Conservation (phyloP, 1,140 invertebrate species). For the Leptopilina boulardi region DNA sequence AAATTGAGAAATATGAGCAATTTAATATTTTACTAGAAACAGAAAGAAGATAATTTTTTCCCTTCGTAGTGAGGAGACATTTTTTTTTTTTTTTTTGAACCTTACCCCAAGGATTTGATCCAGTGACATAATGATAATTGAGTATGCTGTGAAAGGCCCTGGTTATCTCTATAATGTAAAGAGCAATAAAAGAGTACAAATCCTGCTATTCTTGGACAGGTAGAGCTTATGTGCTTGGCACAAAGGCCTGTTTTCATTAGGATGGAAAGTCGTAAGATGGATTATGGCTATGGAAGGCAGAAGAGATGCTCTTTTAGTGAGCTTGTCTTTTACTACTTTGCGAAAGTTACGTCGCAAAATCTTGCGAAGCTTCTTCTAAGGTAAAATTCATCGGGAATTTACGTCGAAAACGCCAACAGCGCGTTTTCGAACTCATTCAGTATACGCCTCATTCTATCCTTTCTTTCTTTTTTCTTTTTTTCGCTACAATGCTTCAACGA, state of each 20-base stretch:
- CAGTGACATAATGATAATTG: conserved; percentile 8
- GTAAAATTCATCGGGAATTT: conserved; percentile 14
- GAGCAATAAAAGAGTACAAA: conserved; percentile 5
- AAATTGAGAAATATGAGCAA: no score
- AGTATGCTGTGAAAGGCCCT: not conserved
- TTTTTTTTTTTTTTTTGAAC: not conserved
- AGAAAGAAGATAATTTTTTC: not conserved
- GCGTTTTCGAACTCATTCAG: conserved; percentile 29
- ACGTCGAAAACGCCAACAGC: conserved; percentile 13
- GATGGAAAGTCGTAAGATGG: conserved; percentile 40
- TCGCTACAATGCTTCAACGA: not conserved
- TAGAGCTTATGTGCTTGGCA: conserved; percentile 28
- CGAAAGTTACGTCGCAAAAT: conserved; percentile 30
- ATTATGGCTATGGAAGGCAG: conserved; percentile 45
- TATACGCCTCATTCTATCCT: not conserved
- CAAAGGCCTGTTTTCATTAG: conserved; percentile 49
- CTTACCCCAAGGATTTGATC: not conserved
- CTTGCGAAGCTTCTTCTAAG: not conserved
- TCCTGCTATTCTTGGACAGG: conserved; percentile 42
- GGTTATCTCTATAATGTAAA: not conserved
- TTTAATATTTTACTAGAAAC: no score
- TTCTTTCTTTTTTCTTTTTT: no score
- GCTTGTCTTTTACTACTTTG: conserved; percentile 29
- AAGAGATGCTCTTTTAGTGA: not conserved
- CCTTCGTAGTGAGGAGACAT: not conserved